These are phyloP conservation scores for Poecilia velifera DNA, from an alignment of 2,797 vertebrate species.

Conservation along the genomic window DNA sequence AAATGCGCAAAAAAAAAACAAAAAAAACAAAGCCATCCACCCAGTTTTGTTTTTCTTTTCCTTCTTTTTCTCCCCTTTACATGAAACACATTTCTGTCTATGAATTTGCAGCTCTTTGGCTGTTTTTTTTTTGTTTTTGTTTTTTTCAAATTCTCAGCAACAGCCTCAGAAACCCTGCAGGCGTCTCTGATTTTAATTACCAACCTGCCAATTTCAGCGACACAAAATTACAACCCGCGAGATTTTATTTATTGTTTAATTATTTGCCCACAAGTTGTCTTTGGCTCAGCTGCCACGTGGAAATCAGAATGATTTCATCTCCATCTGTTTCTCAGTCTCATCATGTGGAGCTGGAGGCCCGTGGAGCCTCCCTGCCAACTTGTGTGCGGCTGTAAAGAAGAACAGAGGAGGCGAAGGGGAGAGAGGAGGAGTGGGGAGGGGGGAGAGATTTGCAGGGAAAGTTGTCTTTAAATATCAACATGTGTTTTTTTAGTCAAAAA, in stretches of 20 bases:
- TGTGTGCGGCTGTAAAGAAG: conserved; percentile 54
- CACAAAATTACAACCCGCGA: conserved; percentile 38
- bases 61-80: not conserved
- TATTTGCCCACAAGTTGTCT: conserved; percentile 57
- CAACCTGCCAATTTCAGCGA: conserved; percentile 47
- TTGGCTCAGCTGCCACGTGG: conserved; percentile 67
- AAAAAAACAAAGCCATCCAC: not conserved
- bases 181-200: conserved; percentile 39
- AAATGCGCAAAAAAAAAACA: not conserved
- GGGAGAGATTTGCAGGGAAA: conserved; percentile 51
- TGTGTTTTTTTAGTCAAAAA: conserved; percentile 75
- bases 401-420: not conserved
- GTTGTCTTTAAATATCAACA: conserved; percentile 65
- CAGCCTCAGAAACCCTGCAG: not conserved
- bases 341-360: conserved; percentile 69
- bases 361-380: conserved; percentile 69
- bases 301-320: conserved; percentile 76
- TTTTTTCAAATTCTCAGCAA: not conserved
- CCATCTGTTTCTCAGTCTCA: conserved; percentile 82
- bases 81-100: not conserved
- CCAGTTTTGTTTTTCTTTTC: not conserved
- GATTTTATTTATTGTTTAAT: conserved; percentile 21
- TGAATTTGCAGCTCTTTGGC: conserved; percentile 4
- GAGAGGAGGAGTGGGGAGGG: not conserved
- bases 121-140: not conserved